Evolutionary conservation across 2,888 invertebrate species (phyloP), one percentile per base, ranked within the genome.

Genomic region (Drosophila prolongata): DNA sequence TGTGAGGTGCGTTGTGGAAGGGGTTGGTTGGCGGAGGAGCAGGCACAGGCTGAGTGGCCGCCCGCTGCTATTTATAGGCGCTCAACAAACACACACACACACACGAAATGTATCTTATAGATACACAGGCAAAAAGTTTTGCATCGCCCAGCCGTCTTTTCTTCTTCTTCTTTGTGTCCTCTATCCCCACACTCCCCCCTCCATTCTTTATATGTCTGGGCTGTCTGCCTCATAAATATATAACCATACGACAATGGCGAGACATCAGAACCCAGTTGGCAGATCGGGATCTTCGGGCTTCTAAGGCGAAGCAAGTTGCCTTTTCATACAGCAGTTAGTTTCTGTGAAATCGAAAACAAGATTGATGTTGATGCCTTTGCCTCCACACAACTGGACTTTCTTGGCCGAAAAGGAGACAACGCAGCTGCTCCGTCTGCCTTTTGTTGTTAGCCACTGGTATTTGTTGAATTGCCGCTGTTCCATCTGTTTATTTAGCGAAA

Each of bases 341-440:
- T 57, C 75, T 83, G 78, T 80, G 83, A 83, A 83, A 83, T 76
- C 83, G 83, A 83, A 83, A 83, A 85, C 83, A 79, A 83, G 80
- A 85, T 83, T 85, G 79, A 83, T 85, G 77, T 83, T 85, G 79
- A 83, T 82, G 79, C 77, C 55, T 40, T 40, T 47, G 60, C n/a
- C 13, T 6, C 24, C 43, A 40, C 47, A 24, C 67, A 75, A 58
- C 55, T 53, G 57, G 64, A 78, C 66, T 24, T 19, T 35, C 27
- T 38, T 50, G 57, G 69, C 75, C 61, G 30, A 61, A 67, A 56
- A 66, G 78, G 80, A 76, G 76, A 62, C 69, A 67, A 66, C 68
- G 66, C 81, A 83, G 80, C 83, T 80, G 82, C 75, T 71, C 19
- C 40, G 47, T 11, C 58, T 49, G 66, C 37, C 53, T 40, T 65